phyloP scores from a whole-genome alignment of 2,113 vertebrate genomes.

The Coptodon rendalli region DNA sequence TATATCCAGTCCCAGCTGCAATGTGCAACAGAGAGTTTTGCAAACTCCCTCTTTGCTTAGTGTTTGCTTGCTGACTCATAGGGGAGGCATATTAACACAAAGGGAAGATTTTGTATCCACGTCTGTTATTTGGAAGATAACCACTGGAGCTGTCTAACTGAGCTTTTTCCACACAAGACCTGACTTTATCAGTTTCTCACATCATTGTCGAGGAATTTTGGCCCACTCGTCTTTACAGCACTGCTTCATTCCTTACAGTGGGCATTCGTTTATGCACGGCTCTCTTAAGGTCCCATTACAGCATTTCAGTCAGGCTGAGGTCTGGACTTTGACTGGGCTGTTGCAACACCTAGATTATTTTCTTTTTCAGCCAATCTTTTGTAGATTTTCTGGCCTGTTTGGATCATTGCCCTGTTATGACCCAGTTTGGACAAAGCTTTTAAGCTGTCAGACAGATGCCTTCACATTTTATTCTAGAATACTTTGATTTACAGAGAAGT shows the following conservation, averaged over 20 bases:
- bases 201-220: neutral
- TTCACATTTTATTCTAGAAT: neutral
- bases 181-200: neutral
- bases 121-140: neutral
- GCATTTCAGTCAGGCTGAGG: neutral
- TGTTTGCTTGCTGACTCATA: constrained; percentile 4
- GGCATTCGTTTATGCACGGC: neutral
- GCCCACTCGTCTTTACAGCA: neutral
- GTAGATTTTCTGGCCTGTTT: neutral
- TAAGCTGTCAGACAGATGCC: neutral
- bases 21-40: neutral
- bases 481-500: neutral
- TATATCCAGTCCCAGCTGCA: neutral
- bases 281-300: neutral
- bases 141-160: neutral
- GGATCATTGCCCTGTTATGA: neutral
- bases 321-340: neutral
- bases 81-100: neutral
- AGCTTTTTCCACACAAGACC: neutral
- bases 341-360: neutral
- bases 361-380: neutral
- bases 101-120: neutral
- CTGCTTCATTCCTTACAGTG: neutral
- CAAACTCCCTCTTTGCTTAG: neutral
- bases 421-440: neutral